phyloP scores from a whole-genome alignment of 1,140 invertebrate species.

The Neotoxoptera formosana region DNA sequence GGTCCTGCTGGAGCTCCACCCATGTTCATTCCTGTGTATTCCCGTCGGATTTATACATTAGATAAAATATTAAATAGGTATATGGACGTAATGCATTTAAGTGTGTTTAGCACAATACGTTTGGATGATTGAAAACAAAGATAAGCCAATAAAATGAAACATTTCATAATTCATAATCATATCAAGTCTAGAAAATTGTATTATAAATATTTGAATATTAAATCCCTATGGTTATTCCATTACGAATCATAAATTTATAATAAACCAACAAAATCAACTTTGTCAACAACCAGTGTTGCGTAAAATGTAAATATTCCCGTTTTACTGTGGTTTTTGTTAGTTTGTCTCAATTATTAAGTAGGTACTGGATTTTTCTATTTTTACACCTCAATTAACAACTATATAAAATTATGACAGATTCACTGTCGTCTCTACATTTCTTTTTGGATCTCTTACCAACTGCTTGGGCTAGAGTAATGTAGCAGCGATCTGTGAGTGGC shows the following conservation, averaged over 20 bases:
- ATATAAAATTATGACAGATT: neutral
- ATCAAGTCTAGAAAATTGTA: neutral
- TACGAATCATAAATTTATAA: neutral
- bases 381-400: neutral
- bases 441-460: neutral
- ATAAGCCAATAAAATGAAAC: neutral
- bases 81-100: neutral
- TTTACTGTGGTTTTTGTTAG: neutral
- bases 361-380: neutral
- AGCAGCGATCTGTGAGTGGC: slow-evolving; percentile 89
- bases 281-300: neutral
- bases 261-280: neutral
- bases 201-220: neutral
- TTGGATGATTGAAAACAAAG: too few relatives aligned
- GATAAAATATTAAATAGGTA: neutral
- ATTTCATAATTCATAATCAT: neutral
- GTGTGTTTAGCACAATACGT: neutral
- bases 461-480: slow-evolving; percentile 79
- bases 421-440: neutral
- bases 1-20: slow-evolving; percentile 91
- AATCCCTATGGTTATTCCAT: neutral
- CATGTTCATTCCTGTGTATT: slow-evolving; percentile 80
- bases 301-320: neutral
- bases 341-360: neutral
- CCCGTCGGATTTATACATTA: neutral